These are phyloP conservation scores for Sebastes taczanowskii DNA, from an alignment of 2,797 vertebrate genomes.

Conservation along the genomic window DNA sequence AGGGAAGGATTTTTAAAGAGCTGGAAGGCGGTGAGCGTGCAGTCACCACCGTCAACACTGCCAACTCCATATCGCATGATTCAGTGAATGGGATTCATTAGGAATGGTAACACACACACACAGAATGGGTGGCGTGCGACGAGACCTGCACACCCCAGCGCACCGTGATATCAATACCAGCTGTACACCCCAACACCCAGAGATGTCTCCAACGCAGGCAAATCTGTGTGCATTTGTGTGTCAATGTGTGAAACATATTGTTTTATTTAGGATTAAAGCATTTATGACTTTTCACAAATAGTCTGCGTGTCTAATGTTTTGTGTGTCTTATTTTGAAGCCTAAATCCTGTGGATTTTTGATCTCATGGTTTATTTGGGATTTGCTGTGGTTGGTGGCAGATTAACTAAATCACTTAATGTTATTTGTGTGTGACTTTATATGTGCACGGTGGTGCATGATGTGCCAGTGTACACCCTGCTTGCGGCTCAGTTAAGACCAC, in stretches of 20 bases:
- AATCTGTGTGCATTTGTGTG: conserved; percentile 4
- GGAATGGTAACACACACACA: conserved; percentile 55
- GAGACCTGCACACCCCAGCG: conserved; percentile 64
- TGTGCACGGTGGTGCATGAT: neutral
- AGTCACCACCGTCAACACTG: conserved; percentile 65
- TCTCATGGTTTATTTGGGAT: neutral
- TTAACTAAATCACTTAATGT: neutral
- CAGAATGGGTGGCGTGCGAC: conserved; percentile 68
- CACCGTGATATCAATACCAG: conserved; percentile 79
- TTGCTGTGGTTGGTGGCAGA: neutral
- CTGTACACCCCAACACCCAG: conserved; percentile 69
- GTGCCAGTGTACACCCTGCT: neutral
- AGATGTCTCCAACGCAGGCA: conserved; percentile 50
- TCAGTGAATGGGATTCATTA: conserved; percentile 84
- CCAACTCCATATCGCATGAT: conserved; percentile 80
- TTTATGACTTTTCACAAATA: conserved; percentile 12
- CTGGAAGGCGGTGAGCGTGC: conserved; percentile 63
- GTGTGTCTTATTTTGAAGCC: neutral
- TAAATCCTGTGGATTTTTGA: neutral
- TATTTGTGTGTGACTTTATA: neutral
- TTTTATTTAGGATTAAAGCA: conserved; percentile 14
- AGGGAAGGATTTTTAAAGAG: conserved; percentile 65
- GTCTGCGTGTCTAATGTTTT: neutral
- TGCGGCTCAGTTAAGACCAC: conserved; percentile 25
- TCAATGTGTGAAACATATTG: neutral